Base-by-base conservation (phyloP, 2,888 invertebrate genomes). In the Limenitis camilla region DNA sequence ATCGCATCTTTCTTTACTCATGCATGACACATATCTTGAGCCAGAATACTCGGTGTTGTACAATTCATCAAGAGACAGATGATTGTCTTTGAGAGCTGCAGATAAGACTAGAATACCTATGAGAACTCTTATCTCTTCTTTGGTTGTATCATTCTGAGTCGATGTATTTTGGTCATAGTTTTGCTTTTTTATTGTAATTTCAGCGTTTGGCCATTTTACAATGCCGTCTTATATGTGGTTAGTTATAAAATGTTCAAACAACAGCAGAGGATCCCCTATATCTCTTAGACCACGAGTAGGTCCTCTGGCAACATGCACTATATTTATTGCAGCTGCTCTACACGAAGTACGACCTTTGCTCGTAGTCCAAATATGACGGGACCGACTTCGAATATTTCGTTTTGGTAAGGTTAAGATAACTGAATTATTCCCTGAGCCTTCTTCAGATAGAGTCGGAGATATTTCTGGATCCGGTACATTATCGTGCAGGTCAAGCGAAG, bases 161-260 rank as follows among this genome's bases (percentile, higher is more conserved):
- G 43, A 45, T 30, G 44, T 46, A 19, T n/a, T 36, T 33, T 35
- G 7, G 4, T 49, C 43, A 53, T 49, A 53, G 9, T n/a, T 56
- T 40, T 46, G 47, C 38, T 19, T 49, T 39, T 50, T 56, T 42
- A 42, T 39, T 9, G 40, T 11, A 9, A 56, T 56, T 28, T 56
- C 53, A 10, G 40, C 28, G 45, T 53, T 56, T 3, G 49, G 53
- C 53, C 56, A 56, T 53, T 53, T 56, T 4, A 39, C 35, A 32
- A 48, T 43, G 33, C 49, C 48, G 1, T 40, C 45, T 33, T 36
- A 6, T 28, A 53, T 54, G 2, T 49, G 5, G 36, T 50, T 35
- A 36, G 46, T 49, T 8, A 47, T 27, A 42, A 44, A 52, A n/a
- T 29, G 7, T 4, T 41, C 29, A 49, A 51, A 55, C 10, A 42